Percentiles rank a stretch among this genome's conserved stretches.
Evolutionary conservation across 2,113 vertebrate species (phyloP).

Genomic region (Ophiodon elongatus): DNA sequence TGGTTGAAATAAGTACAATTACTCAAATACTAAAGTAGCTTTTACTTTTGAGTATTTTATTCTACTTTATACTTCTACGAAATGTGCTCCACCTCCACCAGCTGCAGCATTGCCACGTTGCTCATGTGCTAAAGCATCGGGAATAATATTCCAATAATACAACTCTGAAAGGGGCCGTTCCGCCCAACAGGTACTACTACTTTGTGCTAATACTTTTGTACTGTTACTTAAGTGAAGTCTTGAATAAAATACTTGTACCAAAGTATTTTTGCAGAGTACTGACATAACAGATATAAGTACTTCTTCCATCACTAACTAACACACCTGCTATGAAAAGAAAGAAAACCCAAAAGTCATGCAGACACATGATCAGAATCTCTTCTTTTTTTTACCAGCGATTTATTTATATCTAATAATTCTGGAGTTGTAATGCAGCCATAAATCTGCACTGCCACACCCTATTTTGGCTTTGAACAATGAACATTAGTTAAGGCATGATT

Average conservation of each 20-base stretch:
- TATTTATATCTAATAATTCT: not conserved
- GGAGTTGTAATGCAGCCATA: not conserved
- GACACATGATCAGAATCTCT: not conserved
- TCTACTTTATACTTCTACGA: not conserved
- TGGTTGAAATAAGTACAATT: not conserved
- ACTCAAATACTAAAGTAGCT: not conserved
- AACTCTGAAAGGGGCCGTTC: not conserved
- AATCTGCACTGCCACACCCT: conserved; percentile 12
- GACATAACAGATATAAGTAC: not conserved
- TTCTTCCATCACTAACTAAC: not conserved
- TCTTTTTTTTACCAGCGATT: conserved; percentile 18
- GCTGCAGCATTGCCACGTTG: not conserved
- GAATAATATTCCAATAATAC: not conserved
- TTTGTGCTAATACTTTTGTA: not conserved
- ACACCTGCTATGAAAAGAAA: not conserved
- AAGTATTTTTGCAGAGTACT: not conserved
- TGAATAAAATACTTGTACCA: not conserved
- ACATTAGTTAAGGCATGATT: conserved; percentile 54
- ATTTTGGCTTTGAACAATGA: conserved; percentile 28
- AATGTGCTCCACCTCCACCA: not conserved
- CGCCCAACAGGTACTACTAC: not conserved
- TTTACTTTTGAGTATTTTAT: not conserved
- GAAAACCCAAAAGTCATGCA: not conserved
- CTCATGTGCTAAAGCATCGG: not conserved
- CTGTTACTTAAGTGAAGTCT: not conserved